Percentiles rank a stretch among this genome's conserved stretches.
These are phyloP conservation scores for Cryptosula pallasiana DNA, from an alignment of 2,888 invertebrate species.

Conservation along the genomic window DNA sequence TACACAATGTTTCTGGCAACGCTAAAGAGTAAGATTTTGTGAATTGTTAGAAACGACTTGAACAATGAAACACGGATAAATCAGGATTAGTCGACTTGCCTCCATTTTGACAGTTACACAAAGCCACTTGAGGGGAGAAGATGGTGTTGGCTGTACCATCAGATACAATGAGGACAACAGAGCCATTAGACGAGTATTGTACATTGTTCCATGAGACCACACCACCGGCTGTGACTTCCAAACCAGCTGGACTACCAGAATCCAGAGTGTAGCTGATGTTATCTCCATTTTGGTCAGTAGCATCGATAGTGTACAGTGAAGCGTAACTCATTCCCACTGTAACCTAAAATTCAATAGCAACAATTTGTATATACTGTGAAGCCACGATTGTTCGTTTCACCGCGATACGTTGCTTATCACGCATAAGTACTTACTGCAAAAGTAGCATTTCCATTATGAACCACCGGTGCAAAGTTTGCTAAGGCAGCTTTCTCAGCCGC, in stretches of 20 bases:
- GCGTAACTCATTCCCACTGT: constrained; percentile 30
- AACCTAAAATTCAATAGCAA: no score
- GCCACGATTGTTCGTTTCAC: no score
- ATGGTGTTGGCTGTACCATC: constrained; percentile 31
- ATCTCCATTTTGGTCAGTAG: constrained; percentile 32
- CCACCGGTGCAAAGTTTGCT: constrained; percentile 26
- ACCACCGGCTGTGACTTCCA: constrained; percentile 27
- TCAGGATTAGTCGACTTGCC: no score
- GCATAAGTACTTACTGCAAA: background rate
- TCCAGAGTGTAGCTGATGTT: constrained; percentile 29
- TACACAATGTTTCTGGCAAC: no score
- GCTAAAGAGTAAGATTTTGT: no score
- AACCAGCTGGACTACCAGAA: constrained; percentile 29
- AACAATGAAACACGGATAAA: no score
- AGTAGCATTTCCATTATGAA: background rate
- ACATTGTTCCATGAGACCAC: constrained; percentile 30
- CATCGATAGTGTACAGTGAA: constrained; percentile 28
- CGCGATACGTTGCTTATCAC: no score
- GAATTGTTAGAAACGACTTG: no score
- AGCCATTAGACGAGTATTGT: constrained; percentile 26
- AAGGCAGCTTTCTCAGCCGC: constrained; percentile 27
- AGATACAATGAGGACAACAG: constrained; percentile 30
- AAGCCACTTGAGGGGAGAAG: constrained; percentile 32
- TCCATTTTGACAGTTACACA: constrained; percentile 31
- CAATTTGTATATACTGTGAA: no score